Evolutionary conservation across 2,888 invertebrate genomes (phyloP), one percentile per base, ranked within the genome.

Genomic region (Mechanitis messenoides): DNA sequence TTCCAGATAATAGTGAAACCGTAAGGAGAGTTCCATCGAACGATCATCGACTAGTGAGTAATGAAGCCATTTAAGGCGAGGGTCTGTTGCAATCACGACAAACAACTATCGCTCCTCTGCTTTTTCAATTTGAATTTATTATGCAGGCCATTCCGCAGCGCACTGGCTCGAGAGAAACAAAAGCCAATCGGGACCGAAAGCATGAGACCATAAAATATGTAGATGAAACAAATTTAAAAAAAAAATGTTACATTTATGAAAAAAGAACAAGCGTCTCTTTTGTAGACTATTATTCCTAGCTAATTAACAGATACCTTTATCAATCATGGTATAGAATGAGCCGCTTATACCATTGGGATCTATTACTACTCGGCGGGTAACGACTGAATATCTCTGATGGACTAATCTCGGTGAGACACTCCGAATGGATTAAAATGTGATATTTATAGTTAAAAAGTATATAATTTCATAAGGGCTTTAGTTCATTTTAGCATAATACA

Each of bases 51-150:
- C 50, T 31, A 50, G 50, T 9, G 50, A 20, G 50, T 50, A 50
- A 50, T 50, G 50, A 50, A 50, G 50, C 31, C 50, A 50, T 50
- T 50, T 50, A 50, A 50, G 50, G 50, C 28, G 50, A 9, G 50
- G 50, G 31, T 50, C 50, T 50, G 50, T 50, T 50, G 50, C 50
- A 31, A 50, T 31, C 50, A 50, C 50, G 50, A 50, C 7, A 6
- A 3, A 31, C 50, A 50, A 50, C 50, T 50, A 50, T 31, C 50
- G 28, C 31, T 50, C 31, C 50, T 50, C 50, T 50, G 50, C 50
- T n/a, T 50, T 31, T 50, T 50, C 31, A 50, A 50, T 50, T 50
- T 50, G 50, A 50, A 50, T 50, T 50, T 50, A 50, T 50, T 50
- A 50, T 50, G 31, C 3, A 9, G 31, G 28, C 31, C 31, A 31